Base-by-base conservation (phyloP, 64 coral and sea anemone species). In the Exaiptasia diaphana region DNA sequence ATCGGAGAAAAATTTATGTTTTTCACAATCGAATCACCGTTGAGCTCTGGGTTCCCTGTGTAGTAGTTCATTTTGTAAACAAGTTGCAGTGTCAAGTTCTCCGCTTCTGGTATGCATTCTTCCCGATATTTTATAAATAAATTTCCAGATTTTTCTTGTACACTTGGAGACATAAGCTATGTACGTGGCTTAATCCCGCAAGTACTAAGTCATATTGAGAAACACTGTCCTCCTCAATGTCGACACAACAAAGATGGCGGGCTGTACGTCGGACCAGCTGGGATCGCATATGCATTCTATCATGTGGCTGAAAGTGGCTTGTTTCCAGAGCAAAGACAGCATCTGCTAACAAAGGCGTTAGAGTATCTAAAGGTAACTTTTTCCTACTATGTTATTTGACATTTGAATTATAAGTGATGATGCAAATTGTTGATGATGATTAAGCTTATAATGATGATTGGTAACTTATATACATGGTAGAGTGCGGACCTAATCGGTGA, bases 181-280 rank as follows among this genome's bases (percentile, higher is more conserved):
- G 17, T 92, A 17, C 81, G 53, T 71, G 73, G 88, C 39, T 52
- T 97, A 27, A 75, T 92, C 1, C 71, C 44, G 24, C 73, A 48
- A 25, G 57, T 83, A 65, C 49, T 97, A 4, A 20, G 38, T 15
- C 54, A 44, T 29, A 97, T 97, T 27, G 59, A 64, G 9, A 36
- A 77, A 11, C 69, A 61, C 12, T 92, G 78, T 24, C 83, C 89
- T 37, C 88, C 93, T 1, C 4, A 54, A 10, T 27, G 23, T 0
- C 44, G 71, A 27, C 35, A 61, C 2, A 92, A 87, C 82, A 36
- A 27, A 4, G 83, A 88, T 57, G 93, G 93, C 2, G 93, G 93
- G 3, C 50, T 97, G 41, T 97, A 97, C 56, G 78, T 97, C n/a
- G 93, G 93, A 1, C 68, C 73, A 24, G 76, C 73, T 33, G 93